Percentiles rank a stretch among this genome's conserved stretches.
phyloP scores from a whole-genome alignment of 1,140 invertebrate genomes.

The Linepithema humile region DNA sequence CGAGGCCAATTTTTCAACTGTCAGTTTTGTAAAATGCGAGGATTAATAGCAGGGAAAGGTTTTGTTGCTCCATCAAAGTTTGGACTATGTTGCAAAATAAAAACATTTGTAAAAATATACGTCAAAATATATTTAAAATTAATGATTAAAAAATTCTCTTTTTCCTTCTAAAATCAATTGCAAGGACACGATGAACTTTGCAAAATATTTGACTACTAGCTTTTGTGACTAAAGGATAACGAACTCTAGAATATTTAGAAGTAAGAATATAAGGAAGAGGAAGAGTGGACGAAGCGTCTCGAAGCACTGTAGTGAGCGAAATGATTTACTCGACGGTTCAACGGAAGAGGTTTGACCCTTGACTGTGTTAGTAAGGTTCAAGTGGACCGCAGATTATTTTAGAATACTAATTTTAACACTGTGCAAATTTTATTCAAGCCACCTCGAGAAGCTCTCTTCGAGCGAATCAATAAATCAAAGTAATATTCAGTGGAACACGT shows the following conservation, averaged over 20 bases:
- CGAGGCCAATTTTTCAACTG: no score
- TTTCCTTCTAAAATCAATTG: neutral
- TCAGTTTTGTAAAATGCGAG: neutral
- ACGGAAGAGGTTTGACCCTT: constrained; percentile 24
- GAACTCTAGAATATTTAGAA: constrained; percentile 23
- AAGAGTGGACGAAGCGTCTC: neutral
- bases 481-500: neutral
- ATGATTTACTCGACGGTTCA: constrained; percentile 32
- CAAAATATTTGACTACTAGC: neutral
- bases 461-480: neutral
- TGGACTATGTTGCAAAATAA: neutral
- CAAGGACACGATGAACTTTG: neutral
- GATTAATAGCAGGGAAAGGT: neutral
- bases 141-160: neutral
- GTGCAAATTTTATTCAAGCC: constrained; percentile 22
- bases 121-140: neutral
- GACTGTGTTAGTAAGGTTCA: constrained; percentile 33
- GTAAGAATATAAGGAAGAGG: neutral
- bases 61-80: neutral
- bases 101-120: neutral
- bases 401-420: constrained; percentile 44
- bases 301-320: constrained; percentile 14
- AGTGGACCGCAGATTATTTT: constrained; percentile 2
- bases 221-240: neutral
- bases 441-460: neutral